These are phyloP conservation scores for Craseonycteris thonglongyai DNA, from an alignment of 2,113 vertebrate species.

Conservation along the genomic window DNA sequence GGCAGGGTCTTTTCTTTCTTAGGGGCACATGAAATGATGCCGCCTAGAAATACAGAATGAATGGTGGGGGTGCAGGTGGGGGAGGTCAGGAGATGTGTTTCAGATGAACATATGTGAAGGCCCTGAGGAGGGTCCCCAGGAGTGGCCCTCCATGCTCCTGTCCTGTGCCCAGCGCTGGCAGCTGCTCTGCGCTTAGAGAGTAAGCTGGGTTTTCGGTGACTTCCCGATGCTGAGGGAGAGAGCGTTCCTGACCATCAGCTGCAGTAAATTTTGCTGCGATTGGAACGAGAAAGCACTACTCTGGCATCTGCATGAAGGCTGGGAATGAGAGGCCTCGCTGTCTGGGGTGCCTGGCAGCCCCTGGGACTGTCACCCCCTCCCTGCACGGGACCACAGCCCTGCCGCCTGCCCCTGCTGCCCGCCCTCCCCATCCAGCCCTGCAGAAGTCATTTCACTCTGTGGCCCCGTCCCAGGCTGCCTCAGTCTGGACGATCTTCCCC, in stretches of 20 bases:
- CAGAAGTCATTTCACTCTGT: not conserved
- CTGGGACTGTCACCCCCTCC: not conserved
- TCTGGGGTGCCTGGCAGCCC: not conserved
- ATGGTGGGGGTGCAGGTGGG: not conserved
- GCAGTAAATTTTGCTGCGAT: not conserved
- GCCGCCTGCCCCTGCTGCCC: not conserved
- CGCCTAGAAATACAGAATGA: not conserved
- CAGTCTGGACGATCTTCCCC: not conserved
- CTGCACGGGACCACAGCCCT: not conserved
- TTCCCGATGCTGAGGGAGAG: not conserved
- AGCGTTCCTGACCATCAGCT: too few relatives aligned
- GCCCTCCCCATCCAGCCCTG: not conserved
- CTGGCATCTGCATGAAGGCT: not conserved
- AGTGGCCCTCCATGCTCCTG: too few relatives aligned
- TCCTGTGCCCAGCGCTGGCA: not conserved
- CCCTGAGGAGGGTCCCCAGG: not conserved
- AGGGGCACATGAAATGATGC: not conserved
- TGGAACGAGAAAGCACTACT: not conserved
- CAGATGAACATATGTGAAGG: not conserved
- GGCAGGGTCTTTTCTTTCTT: not conserved
- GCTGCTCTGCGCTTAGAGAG: not conserved
- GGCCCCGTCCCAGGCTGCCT: not conserved
- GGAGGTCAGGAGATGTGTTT: too few relatives aligned
- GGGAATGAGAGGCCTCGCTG: not conserved
- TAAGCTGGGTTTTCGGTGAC: not conserved